Evolutionary conservation across 2,113 vertebrate species (phyloP).

Genomic region (Crotophaga sulcirostris): DNA sequence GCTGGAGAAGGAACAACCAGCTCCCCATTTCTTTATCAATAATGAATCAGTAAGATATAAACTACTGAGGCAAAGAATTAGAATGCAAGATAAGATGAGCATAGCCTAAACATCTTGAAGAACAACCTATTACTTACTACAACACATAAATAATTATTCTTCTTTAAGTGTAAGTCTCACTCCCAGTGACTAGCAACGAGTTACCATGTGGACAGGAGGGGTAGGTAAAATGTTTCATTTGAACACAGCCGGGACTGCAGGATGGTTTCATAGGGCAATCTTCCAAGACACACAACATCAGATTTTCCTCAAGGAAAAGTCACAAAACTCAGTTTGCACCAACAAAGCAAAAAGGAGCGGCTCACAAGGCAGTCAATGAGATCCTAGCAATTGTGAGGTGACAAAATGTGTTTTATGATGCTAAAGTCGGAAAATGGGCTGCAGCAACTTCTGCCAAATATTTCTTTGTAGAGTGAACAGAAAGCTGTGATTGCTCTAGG

Average conservation of each 20-base stretch:
- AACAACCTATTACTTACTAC: neutral
- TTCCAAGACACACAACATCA: neutral
- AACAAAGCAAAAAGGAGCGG: neutral
- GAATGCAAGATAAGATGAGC: neutral
- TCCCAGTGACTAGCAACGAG: neutral
- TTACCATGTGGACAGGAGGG: neutral
- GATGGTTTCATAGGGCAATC: neutral
- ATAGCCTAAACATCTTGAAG: neutral
- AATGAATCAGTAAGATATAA: neutral
- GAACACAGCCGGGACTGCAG: neutral
- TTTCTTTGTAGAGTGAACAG: rapidly evolving
- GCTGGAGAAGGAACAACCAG: neutral
- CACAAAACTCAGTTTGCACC: neutral
- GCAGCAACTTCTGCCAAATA: neutral
- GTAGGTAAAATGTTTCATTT: neutral
- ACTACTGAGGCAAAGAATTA: neutral
- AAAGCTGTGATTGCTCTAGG: neutral
- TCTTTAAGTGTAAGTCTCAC: neutral
- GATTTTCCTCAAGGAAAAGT: neutral
- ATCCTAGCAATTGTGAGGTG: neutral
- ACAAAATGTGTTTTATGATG: neutral
- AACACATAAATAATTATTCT: neutral
- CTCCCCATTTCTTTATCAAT: neutral
- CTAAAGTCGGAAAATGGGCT: neutral
- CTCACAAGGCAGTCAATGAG: neutral